A percentile compares a stretch with the other conserved stretches of the same genome.
Conservation (phyloP, 2,888 invertebrate species). For the Andrena minutula region DNA sequence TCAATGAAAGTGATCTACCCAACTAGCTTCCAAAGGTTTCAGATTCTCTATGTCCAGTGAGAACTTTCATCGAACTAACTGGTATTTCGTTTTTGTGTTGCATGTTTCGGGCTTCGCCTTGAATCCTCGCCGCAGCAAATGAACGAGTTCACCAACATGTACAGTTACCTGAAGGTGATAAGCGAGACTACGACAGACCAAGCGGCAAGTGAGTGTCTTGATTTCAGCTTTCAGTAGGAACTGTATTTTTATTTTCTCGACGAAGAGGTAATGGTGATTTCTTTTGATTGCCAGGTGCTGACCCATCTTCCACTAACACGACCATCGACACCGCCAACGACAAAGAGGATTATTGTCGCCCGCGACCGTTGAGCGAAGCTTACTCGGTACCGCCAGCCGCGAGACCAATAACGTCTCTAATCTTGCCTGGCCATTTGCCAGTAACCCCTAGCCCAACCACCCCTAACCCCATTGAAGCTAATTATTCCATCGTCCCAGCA, state of each 20-base stretch:
- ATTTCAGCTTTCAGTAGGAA: neutral
- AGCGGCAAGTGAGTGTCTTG: slow-evolving; percentile 57
- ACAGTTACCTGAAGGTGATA: slow-evolving; percentile 93
- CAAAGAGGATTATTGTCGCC: slow-evolving; percentile 84
- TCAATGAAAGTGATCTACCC: neutral
- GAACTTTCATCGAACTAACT: slow-evolving; percentile 59
- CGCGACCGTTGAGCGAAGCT: slow-evolving; percentile 85
- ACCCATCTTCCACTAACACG: slow-evolving; percentile 42
- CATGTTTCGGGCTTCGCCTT: slow-evolving; percentile 75
- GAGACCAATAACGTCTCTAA: slow-evolving; percentile 79
- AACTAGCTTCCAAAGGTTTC: neutral
- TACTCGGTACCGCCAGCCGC: slow-evolving; percentile 86
- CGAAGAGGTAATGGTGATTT: neutral
- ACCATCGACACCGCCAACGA: slow-evolving; percentile 70
- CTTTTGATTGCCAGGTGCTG: slow-evolving; percentile 33
- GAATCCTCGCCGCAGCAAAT: slow-evolving; percentile 89
- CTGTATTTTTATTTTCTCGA: neutral
- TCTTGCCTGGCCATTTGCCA: slow-evolving; percentile 72
- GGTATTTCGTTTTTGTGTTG: slow-evolving; percentile 71
- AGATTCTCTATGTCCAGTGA: neutral
- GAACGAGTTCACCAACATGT: slow-evolving; percentile 94
- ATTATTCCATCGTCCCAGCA: slow-evolving; percentile 79
- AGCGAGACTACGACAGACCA: slow-evolving; percentile 85
- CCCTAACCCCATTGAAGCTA: slow-evolving; percentile 72
- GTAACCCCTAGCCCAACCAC: slow-evolving; percentile 62